Evolutionary conservation across 2,888 invertebrate genomes (phyloP).

Genomic region (Eupithecia exiguata): DNA sequence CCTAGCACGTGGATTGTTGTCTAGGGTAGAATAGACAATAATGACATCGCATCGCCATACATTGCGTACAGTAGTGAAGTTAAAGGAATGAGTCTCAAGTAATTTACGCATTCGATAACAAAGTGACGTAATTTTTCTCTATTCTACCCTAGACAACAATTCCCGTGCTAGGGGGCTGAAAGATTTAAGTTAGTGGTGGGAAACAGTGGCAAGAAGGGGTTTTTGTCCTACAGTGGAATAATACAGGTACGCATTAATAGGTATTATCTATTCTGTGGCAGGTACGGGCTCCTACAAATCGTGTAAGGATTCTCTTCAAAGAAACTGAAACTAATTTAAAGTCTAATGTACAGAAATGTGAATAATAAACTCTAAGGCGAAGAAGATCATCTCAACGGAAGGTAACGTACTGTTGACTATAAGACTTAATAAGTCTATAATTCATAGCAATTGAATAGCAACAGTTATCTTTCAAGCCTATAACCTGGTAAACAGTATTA

Average conservation of each 20-base stretch:
- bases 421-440: conserved; percentile 44
- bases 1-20: too few relatives aligned
- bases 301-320: not conserved
- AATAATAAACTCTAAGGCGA: not conserved
- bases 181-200: not conserved
- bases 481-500: conserved; percentile 45
- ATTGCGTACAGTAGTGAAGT: too few relatives aligned
- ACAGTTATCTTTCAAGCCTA: conserved; percentile 43
- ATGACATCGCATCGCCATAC: too few relatives aligned
- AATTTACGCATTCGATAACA: too few relatives aligned
- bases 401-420: conserved; percentile 26
- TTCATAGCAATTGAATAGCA: conserved; percentile 45
- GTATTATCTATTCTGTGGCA: not conserved
- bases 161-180: too few relatives aligned
- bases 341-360: not conserved
- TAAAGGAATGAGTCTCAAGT: too few relatives aligned
- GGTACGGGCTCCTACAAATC: not conserved
- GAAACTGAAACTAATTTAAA: not conserved
- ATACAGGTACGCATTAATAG: not conserved
- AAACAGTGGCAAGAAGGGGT: too few relatives aligned
- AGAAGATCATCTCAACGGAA: not conserved
- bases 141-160: too few relatives aligned
- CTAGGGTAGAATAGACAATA: too few relatives aligned
- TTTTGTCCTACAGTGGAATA: too few relatives aligned
- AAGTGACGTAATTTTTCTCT: too few relatives aligned